Evolutionary conservation across 2,888 invertebrate species (phyloP).

Genomic region (Keiferia lycopersicella): DNA sequence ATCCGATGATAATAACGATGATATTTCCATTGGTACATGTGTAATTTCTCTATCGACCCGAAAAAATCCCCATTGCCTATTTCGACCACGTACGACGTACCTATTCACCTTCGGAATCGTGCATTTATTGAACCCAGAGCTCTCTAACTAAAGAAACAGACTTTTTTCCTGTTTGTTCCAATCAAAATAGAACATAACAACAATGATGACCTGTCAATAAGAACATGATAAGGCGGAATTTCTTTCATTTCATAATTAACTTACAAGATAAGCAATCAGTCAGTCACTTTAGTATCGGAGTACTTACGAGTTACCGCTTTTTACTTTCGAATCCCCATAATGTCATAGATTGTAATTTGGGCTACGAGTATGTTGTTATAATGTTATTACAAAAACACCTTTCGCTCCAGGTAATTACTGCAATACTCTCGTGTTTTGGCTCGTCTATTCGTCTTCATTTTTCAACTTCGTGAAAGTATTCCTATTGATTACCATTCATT

Average conservation of each 20-base stretch:
- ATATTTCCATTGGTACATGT: too few relatives aligned
- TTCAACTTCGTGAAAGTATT: constrained; percentile 59
- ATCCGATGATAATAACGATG: too few relatives aligned
- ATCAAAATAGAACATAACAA: not conserved
- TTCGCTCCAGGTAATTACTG: constrained; percentile 68
- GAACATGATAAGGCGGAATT: constrained; percentile 1
- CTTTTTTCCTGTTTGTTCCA: not conserved
- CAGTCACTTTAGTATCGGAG: constrained; percentile 47
- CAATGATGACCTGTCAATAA: constrained; percentile 19
- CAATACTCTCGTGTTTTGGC: constrained; percentile 59
- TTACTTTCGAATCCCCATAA: constrained; percentile 68
- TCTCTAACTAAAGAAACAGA: not conserved
- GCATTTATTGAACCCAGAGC: too few relatives aligned
- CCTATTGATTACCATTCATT: constrained; percentile 52
- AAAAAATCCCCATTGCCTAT: too few relatives aligned
- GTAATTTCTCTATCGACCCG: too few relatives aligned
- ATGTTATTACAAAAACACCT: constrained; percentile 62
- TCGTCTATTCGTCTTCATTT: constrained; percentile 49
- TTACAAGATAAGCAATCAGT: constrained; percentile 47
- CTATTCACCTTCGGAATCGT: too few relatives aligned
- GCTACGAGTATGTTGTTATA: constrained; percentile 54
- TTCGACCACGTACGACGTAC: too few relatives aligned
- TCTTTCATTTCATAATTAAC: constrained; percentile 37
- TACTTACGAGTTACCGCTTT: constrained; percentile 53
- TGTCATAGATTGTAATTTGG: constrained; percentile 69